phyloP scores from a whole-genome alignment of 1,140 invertebrate species.

The Brachionus sp. region DNA sequence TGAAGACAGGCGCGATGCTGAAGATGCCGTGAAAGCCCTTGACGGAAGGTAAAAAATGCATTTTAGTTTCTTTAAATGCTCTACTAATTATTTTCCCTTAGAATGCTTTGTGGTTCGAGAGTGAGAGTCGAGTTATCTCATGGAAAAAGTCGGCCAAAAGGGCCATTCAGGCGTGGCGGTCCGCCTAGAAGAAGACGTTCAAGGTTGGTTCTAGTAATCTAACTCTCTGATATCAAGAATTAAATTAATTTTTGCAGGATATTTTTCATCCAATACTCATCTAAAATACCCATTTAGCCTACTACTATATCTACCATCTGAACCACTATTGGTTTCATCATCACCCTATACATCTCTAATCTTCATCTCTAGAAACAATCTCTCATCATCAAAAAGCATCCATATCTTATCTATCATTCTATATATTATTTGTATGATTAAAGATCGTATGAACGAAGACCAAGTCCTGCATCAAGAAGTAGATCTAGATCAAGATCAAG shows the following conservation, averaged over 20 bases:
- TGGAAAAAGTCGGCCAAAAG: conserved; percentile 59
- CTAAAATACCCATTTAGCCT: not conserved
- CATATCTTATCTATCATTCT: not conserved
- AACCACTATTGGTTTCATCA: not conserved
- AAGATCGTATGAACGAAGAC: conserved; percentile 14
- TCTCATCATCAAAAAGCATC: not conserved
- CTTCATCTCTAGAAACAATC: not conserved
- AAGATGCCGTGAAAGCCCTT: conserved; percentile 84
- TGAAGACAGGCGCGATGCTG: conserved; percentile 86
- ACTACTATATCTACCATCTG: not conserved
- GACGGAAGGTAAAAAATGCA: conserved; percentile 68
- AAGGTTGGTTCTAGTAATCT: not conserved
- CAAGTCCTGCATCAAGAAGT: conserved; percentile 4
- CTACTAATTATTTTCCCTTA: conserved; percentile 48
- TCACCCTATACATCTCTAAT: not conserved
- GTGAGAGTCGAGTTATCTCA: conserved; percentile 88
- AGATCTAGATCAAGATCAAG: conserved; percentile 12
- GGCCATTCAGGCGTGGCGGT: not conserved
- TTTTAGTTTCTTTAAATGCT: conserved; percentile 42
- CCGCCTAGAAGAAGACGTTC: not conserved
- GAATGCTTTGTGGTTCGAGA: conserved; percentile 78
- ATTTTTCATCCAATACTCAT: not conserved
- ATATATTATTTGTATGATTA: conserved; percentile 18
- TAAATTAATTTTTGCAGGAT: not conserved
- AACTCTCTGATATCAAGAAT: not conserved